Evolutionary conservation across 2,888 invertebrate genomes (phyloP).

Genomic region (Phaonia tiefii): DNA sequence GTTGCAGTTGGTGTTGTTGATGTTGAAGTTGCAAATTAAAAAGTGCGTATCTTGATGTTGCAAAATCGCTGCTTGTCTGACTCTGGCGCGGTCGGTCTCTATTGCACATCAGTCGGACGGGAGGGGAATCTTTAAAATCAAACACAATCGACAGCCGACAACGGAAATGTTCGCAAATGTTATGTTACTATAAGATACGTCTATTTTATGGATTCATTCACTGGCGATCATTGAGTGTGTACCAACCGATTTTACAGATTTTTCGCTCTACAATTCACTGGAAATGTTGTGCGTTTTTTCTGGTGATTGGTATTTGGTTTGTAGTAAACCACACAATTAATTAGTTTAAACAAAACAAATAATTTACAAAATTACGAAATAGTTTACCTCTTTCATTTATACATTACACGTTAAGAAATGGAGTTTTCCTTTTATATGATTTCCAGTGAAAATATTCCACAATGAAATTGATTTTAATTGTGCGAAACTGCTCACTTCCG

Average conservation of each 20-base stretch:
- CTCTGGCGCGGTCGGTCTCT: too few relatives aligned
- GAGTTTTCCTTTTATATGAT: background rate
- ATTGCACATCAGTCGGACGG: background rate
- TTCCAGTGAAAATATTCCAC: conserved; percentile 29
- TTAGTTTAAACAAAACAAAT: conserved; percentile 29
- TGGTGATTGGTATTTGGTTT: conserved; percentile 28
- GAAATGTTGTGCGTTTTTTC: background rate
- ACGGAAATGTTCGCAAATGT: conserved; percentile 62
- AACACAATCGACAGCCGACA: conserved; percentile 63
- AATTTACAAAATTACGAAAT: conserved; percentile 39
- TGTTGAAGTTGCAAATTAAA: conserved; percentile 60
- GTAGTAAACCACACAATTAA: conserved; percentile 41
- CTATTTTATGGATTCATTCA: conserved; percentile 11
- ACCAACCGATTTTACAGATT: background rate
- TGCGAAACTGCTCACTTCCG: conserved; percentile 50
- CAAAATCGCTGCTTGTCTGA: conserved; percentile 46
- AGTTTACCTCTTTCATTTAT: background rate
- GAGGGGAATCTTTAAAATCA: conserved; percentile 45
- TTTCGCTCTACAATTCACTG: background rate
- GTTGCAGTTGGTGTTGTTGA: conserved; percentile 1
- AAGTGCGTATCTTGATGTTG: conserved; percentile 67
- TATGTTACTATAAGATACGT: conserved; percentile 12
- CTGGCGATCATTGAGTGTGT: background rate
- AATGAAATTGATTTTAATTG: conserved; percentile 9
- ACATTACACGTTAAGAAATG: too few relatives aligned